Conservation (phyloP, 1,140 invertebrate species). For the Pogonomyrmex barbatus region DNA sequence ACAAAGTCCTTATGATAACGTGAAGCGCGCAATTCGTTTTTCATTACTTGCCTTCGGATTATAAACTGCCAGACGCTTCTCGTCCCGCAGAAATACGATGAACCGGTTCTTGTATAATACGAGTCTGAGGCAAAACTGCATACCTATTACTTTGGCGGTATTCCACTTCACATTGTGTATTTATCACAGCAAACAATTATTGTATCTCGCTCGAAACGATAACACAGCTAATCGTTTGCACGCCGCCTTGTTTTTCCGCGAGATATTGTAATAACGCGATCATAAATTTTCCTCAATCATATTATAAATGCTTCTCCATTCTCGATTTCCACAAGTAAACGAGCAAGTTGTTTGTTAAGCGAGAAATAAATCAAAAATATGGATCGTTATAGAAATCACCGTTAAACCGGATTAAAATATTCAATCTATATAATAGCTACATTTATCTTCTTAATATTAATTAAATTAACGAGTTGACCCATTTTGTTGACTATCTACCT, state of each 20-base stretch:
- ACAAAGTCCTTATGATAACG: neutral
- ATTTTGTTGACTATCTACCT: neutral
- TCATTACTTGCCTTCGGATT: constrained; percentile 15
- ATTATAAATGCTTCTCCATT: neutral
- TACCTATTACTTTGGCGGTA: constrained; percentile 31
- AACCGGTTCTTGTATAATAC: constrained; percentile 49
- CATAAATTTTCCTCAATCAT: constrained; percentile 15
- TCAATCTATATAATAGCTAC: neutral
- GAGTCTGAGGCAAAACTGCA: constrained; percentile 29
- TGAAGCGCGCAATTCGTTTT: constrained; percentile 9
- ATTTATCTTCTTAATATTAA: neutral
- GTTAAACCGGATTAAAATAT: neutral
- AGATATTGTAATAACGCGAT: constrained; percentile 34
- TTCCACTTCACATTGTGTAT: constrained; percentile 23
- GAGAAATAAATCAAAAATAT: constrained; percentile 11
- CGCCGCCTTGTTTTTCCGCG: neutral
- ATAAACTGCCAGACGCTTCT: neutral
- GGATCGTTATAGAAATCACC: neutral
- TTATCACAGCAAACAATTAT: constrained; percentile 37
- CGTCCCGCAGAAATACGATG: constrained; percentile 2
- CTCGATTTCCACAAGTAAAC: neutral
- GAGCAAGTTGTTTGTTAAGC: neutral
- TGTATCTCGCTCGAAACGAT: constrained; percentile 26
- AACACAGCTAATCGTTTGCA: constrained; percentile 2
- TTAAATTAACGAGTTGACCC: neutral